Evolutionary conservation across 2,888 invertebrate species (phyloP).

Genomic region (Phengaris arion): DNA sequence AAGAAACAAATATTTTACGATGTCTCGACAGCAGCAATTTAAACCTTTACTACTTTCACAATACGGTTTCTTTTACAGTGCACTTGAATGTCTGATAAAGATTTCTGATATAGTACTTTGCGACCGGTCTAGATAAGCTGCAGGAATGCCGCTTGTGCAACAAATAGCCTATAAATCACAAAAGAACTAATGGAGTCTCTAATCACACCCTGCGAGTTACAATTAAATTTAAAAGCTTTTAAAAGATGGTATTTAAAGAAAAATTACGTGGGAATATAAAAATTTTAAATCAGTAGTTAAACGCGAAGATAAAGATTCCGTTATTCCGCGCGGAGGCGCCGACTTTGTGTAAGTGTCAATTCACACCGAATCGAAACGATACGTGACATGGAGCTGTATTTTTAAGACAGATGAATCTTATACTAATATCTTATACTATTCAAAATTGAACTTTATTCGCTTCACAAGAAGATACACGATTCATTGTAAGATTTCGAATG

Average conservation of each 20-base stretch:
- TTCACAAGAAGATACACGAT: too few species aligned
- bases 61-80: background rate
- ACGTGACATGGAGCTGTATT: too few species aligned
- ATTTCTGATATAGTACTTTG: conserved; percentile 54
- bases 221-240: conserved; percentile 1
- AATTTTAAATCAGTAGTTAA: too few species aligned
- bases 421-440: too few species aligned
- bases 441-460: too few species aligned
- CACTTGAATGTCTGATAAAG: conserved; percentile 49
- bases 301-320: too few species aligned
- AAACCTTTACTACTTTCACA: background rate
- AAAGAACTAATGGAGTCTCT: conserved; percentile 39
- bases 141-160: conserved; percentile 53
- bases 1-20: conserved; percentile 14
- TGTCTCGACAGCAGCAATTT: background rate
- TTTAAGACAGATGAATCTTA: too few species aligned
- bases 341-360: too few species aligned
- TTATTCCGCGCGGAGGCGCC: too few species aligned
- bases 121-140: conserved; percentile 50
- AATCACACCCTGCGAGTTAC: conserved; percentile 30
- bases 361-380: too few species aligned
- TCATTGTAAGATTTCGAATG: too few species aligned
- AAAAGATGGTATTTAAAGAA: background rate
- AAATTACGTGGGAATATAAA: background rate
- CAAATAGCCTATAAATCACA: conserved; percentile 56